These are phyloP conservation scores for Drosophila bocki DNA, from an alignment of 1,140 invertebrate genomes.

Conservation along the genomic window DNA sequence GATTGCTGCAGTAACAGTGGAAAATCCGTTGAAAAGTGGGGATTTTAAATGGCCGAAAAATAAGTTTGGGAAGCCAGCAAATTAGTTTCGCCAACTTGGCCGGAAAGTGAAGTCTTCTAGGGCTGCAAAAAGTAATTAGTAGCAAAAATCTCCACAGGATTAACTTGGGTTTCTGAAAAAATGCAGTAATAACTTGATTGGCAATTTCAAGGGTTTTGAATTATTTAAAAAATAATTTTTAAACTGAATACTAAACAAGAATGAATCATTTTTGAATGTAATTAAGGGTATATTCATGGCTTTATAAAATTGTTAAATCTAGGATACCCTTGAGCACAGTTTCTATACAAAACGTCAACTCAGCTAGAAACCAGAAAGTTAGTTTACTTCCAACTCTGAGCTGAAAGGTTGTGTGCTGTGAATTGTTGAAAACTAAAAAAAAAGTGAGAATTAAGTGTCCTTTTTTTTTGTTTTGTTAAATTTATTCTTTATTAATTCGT, in stretches of 20 bases:
- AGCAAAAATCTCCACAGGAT: conserved; percentile 10
- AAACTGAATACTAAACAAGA: no score
- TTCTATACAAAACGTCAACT: no score
- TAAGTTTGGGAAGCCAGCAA: conserved; percentile 30
- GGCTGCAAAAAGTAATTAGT: conserved; percentile 40
- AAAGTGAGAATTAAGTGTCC: no score
- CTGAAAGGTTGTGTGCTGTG: background rate
- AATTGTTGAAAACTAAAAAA: background rate
- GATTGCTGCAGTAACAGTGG: conserved; percentile 32
- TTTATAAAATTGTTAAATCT: no score
- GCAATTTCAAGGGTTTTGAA: background rate
- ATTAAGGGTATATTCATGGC: no score
- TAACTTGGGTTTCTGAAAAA: background rate
- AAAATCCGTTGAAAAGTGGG: conserved; percentile 10
- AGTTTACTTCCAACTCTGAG: background rate
- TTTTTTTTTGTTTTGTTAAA: no score
- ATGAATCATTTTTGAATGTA: no score
- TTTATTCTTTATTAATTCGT: no score
- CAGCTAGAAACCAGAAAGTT: no score
- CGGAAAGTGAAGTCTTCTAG: conserved; percentile 23
- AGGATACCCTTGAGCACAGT: background rate
- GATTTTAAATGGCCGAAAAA: conserved; percentile 4
- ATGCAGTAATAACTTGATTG: background rate
- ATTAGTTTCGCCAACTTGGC: conserved; percentile 40
- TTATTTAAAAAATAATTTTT: no score